Conservation (phyloP, 1,140 invertebrate genomes). For the Rhizoglyphus robini region DNA sequence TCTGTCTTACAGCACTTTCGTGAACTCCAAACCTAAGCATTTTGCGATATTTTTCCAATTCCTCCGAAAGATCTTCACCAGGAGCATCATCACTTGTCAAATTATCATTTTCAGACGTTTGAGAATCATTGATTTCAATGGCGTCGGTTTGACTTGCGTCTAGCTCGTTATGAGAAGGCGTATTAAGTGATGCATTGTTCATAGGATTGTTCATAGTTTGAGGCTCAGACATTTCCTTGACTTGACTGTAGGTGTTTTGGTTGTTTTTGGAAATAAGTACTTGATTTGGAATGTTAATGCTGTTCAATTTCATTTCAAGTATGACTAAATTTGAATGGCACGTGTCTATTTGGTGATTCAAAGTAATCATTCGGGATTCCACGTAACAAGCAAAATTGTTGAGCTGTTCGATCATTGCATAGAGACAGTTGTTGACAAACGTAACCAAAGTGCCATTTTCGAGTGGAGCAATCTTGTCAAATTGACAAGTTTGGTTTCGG, state of each 20-base stretch:
- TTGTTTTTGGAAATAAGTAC: neutral
- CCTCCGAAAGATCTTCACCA: neutral
- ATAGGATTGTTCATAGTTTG: neutral
- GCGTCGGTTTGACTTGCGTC: too few relatives aligned
- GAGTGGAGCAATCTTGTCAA: conserved; percentile 16
- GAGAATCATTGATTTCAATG: neutral
- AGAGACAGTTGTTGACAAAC: conserved; percentile 20
- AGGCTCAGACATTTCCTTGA: neutral
- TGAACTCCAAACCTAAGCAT: conserved; percentile 20
- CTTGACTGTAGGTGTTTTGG: neutral
- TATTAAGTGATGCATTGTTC: too few relatives aligned
- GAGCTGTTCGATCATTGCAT: conserved; percentile 13
- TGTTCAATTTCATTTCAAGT: conserved; percentile 22
- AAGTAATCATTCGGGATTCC: conserved; percentile 3
- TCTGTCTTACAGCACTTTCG: conserved; percentile 7
- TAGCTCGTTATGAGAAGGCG: too few relatives aligned
- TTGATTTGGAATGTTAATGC: conserved; percentile 9
- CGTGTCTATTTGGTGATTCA: conserved; percentile 16
- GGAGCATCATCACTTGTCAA: neutral
- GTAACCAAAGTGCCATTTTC: conserved; percentile 21
- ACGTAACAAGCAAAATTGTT: conserved; percentile 15
- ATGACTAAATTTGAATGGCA: conserved; percentile 21
- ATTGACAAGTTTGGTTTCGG: neutral
- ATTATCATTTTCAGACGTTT: neutral
- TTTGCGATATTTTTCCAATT: conserved; percentile 16